Evolutionary conservation across 1,140 invertebrate species (phyloP), one percentile per base, ranked within the genome.

Genomic region (Drosophila tani): DNA sequence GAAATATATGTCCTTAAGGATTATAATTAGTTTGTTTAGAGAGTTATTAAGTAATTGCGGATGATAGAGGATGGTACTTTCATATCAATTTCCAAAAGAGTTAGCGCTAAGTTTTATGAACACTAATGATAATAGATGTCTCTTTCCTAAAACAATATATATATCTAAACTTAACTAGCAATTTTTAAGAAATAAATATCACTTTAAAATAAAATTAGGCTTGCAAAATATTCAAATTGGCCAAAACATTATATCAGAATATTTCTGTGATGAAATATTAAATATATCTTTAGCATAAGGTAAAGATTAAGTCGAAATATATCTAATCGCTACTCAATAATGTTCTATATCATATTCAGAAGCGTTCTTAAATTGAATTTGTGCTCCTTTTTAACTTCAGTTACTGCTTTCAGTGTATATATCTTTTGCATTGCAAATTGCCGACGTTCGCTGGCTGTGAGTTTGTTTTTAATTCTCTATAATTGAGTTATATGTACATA

Each of bases 391-490:
- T 21, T 4, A 19, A 55, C 29, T 6, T 14, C 2, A 11, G 9
- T 1, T 2, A 15, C 1, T n/a, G 9, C 1, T 55, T 21, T 9
- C 49, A 68, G 68, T 85, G 64, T 53, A 64, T 57, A 17, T 49
- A 50, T 66, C 62, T 85, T 85, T 74, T 80, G 84, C 78, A 75
- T 73, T 88, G 84, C 85, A 75, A 90, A 90, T 88, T 81, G 77
- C 84, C 73, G 67, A 75, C 83, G 83, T 82, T 56, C 70, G 38
- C 73, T 84, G 62, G 56, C 65, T 69, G 46, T 66, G 83, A 88
- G 84, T 87, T 84, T 90, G 84, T 87, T 90, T 88, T 88, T 88
- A 87, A 87, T 88, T 87, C 84, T 88, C 84, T 63, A 78, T 87
- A 87, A 87, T 87, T 87, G 85, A 87, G 84, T 87, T 87, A 87